These are phyloP conservation scores for Lutjanus erythropterus DNA, from an alignment of 2,113 vertebrate genomes.

Conservation along the genomic window DNA sequence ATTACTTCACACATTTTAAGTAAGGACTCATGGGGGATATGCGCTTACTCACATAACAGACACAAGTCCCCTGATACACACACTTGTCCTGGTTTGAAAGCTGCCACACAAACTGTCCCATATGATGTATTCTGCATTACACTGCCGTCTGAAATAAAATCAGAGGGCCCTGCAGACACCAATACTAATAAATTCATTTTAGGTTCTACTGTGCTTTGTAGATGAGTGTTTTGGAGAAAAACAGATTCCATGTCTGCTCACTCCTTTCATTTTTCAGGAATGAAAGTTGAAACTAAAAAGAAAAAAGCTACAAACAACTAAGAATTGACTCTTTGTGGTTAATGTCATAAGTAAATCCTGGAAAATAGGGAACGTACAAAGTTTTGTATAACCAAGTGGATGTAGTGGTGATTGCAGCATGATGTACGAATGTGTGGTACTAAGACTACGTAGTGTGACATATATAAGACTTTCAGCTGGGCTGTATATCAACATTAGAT, in stretches of 20 bases:
- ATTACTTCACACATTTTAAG: conserved; percentile 71
- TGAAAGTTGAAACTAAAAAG: not conserved
- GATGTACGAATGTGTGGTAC: not conserved
- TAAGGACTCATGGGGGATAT: conserved; percentile 48
- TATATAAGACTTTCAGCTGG: not conserved
- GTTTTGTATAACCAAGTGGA: no score
- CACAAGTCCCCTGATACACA: conserved; percentile 57
- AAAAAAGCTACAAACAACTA: not conserved
- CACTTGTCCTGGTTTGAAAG: conserved; percentile 62
- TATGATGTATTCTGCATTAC: conserved; percentile 51
- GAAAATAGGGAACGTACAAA: not conserved
- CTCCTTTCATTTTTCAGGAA: not conserved
- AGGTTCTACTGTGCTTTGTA: conserved; percentile 11
- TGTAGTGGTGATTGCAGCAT: not conserved
- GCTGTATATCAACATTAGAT: no score
- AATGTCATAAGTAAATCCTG: not conserved
- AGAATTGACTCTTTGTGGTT: not conserved
- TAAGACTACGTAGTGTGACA: not conserved
- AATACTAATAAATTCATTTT: conserved; percentile 43
- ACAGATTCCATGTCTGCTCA: not conserved
- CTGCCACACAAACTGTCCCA: conserved; percentile 63
- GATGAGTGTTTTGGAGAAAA: conserved; percentile 18
- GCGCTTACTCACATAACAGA: conserved; percentile 66
- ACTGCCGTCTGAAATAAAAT: conserved; percentile 35
- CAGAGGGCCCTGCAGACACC: conserved; percentile 31